phyloP scores from a whole-genome alignment of 1,140 invertebrate species.

The Drosophila repleta region DNA sequence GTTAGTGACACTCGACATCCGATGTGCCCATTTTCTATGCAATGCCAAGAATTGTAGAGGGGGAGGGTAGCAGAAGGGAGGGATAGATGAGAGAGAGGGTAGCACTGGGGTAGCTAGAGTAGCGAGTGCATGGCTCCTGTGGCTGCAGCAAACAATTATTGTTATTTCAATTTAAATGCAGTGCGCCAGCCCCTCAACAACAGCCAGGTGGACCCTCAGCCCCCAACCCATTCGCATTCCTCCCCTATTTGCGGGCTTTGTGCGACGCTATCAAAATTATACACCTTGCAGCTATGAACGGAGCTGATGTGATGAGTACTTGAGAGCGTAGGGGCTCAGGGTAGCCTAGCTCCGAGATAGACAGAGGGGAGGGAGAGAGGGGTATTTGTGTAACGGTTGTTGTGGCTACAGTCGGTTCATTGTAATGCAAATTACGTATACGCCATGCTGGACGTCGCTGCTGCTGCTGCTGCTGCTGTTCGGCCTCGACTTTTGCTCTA shows the following conservation, averaged over 20 bases:
- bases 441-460: conserved; percentile 47
- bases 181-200: conserved; percentile 6
- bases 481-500: conserved; percentile 17
- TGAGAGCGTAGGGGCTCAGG: background rate
- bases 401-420: conserved; percentile 51
- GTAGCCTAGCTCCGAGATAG: background rate
- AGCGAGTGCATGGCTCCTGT: conserved; percentile 26
- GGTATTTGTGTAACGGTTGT: conserved; percentile 11
- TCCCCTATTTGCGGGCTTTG: conserved; percentile 42
- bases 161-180: conserved; percentile 78
- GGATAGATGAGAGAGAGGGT: background rate
- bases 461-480: conserved; percentile 7
- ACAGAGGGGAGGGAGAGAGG: background rate
- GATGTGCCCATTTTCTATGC: conserved; percentile 38
- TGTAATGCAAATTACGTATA: conserved; percentile 79
- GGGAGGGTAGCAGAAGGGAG: background rate
- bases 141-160: conserved; percentile 74
- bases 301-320: conserved; percentile 3
- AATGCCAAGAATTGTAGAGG: conserved; percentile 1
- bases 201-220: too few species aligned
- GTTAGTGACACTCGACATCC: conserved; percentile 60
- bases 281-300: conserved; percentile 65
- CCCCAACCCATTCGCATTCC: background rate
- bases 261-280: conserved; percentile 72
- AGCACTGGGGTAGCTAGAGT: background rate